Evolutionary conservation across 2,888 invertebrate genomes (phyloP), one percentile per base, ranked within the genome.

Genomic region (Apamea monoglypha): DNA sequence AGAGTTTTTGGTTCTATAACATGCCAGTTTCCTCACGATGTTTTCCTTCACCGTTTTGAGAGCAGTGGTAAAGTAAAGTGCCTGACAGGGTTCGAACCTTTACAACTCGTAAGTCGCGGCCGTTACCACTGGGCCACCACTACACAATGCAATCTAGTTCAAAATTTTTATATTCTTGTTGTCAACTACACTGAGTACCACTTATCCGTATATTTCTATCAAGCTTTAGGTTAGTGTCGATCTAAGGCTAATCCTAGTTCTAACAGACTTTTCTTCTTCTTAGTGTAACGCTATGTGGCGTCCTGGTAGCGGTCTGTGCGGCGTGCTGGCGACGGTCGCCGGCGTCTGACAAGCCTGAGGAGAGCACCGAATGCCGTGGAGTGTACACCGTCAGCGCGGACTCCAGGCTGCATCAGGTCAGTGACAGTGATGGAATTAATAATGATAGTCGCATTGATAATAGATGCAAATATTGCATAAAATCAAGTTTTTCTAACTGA

Each of bases 241-340:
- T 71, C 56, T 56, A 4, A n/a, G n/a, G 56, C 1, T 53, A 25
- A 36, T 53, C 8, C 32, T 32, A n/a, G 1, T 29, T 14, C 50
- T 80, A 80, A 80, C 2, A 25, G 29, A 18, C 0, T 72, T 87
- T 87, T 90, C 95, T 97, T 64, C 95, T 97, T 63, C 76, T 10
- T 5, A 98, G 98, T 92, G 98, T 98, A 67, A 98, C 98, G 97
- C 95, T 98, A 90, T 98, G 98, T 92, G 98, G 98, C 50, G 98
- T 98, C 88, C 97, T 98, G 91, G 97, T 98, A 89, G 98, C 98
- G 71, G 97, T 98, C 80, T 98, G 98, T 91, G 97, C 98, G 61
- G 97, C 98, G 81, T 98, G 98, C 94, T 98, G 98, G 98, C 94
- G 97, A 93, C 95, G 97, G 92, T 88, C 94, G 7, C 93, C 95